These are phyloP conservation scores for Ennomos fuscantarius DNA, from an alignment of 2,888 invertebrate genomes.

Conservation along the genomic window DNA sequence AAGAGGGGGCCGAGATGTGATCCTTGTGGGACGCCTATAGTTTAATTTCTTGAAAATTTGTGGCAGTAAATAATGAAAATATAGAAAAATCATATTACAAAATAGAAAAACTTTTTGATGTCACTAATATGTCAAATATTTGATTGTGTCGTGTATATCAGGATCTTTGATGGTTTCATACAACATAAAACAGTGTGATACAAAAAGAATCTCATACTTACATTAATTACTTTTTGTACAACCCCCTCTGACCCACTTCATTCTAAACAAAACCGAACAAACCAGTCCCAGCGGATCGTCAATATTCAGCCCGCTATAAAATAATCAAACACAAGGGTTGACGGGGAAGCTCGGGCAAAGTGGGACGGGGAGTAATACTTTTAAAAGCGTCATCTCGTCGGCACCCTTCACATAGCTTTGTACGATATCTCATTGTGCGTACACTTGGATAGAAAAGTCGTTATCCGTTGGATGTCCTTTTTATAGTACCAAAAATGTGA, in stretches of 20 bases:
- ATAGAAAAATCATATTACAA: too few relatives aligned
- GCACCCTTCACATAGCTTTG: conserved; percentile 67
- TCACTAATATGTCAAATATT: too few relatives aligned
- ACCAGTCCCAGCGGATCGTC: conserved; percentile 51
- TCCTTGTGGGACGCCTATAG: too few relatives aligned
- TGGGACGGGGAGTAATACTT: conserved; percentile 69
- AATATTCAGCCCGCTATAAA: conserved; percentile 61
- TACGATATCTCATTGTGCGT: conserved; percentile 68
- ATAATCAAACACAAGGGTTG: conserved; percentile 65
- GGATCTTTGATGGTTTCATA: too few relatives aligned
- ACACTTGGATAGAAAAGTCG: conserved; percentile 60
- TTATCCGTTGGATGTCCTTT: conserved; percentile 48
- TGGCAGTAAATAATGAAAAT: too few relatives aligned
- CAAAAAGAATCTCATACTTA: neutral
- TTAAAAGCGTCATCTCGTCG: conserved; percentile 76
- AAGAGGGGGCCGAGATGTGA: too few relatives aligned
- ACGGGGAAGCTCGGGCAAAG: conserved; percentile 44
- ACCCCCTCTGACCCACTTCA: conserved; percentile 35
- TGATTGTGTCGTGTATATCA: too few relatives aligned
- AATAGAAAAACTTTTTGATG: too few relatives aligned
- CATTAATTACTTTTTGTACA: conserved; percentile 20
- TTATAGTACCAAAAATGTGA: conserved; percentile 40
- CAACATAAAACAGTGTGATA: too few relatives aligned
- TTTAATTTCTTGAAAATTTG: too few relatives aligned
- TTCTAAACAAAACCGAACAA: conserved; percentile 45